Evolutionary conservation across 2,797 vertebrate genomes (phyloP), one percentile per base, ranked within the genome.

Genomic region (Scyliorhinus canicula): DNA sequence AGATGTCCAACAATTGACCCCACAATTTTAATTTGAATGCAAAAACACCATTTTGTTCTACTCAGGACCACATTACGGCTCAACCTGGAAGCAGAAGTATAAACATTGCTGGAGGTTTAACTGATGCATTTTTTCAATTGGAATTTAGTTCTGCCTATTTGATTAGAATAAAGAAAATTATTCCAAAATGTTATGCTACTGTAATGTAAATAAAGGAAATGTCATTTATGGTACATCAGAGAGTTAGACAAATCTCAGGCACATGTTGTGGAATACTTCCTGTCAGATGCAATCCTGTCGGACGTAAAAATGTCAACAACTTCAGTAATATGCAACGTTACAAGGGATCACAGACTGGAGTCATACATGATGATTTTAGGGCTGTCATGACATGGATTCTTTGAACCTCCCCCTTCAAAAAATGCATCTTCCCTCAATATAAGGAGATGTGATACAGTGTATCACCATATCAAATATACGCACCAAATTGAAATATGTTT

Each of bases 321-420:
- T 3, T 88, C 40, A 44, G 40, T 55, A 74, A 55, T 65, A 67
- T 47, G 24, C 67, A 74, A 94, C 47, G 52, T 94, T 74, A 52
- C 93, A 94, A 94, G 69, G 91, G 60, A 69, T n/a, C 74, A 94
- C 67, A 94, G 71, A 94, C 67, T 35, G 44, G 67, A 14, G 93
- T 44, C 19, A 94, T n/a, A 93, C 19, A 31, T 94, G 67, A 93
- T 93, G 93, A 74, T 94, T 74, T 94, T 71, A 94, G 67, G 93
- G 50, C 93, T 94, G 93, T 74, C 93, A 94, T 94, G 93, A 94
- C 67, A 71, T 74, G 31, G 26, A 50, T 35, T 19, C 28, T 69
- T 93, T 69, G 24, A 67, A 60, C 55, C n/a, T 90, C 60, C 2
- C 4, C 40, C 40, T 52, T 6, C 50, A 35, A 57, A 57, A 31